A percentile compares a stretch with the other conserved stretches of the same genome.
phyloP scores from a whole-genome alignment of 2,113 vertebrate species.

The Blennius ocellaris region DNA sequence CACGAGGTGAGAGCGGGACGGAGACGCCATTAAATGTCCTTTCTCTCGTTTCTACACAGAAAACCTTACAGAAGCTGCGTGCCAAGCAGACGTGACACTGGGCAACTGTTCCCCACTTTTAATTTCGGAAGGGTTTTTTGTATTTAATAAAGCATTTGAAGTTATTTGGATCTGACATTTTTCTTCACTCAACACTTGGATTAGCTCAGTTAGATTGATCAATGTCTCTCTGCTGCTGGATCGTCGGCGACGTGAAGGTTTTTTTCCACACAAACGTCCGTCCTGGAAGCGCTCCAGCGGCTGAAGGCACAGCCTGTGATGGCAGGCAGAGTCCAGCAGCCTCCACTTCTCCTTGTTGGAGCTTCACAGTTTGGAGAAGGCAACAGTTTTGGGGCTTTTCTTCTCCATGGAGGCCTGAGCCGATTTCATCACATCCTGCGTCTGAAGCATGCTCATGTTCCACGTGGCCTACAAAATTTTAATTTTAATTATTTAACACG shows the following conservation, averaged over 20 bases:
- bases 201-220: background rate
- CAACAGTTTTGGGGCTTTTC: slow-evolving; percentile 79
- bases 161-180: slow-evolving; percentile 11
- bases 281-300: no score
- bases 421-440: slow-evolving; percentile 86
- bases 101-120: background rate
- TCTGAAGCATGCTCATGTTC: slow-evolving; percentile 97
- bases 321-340: no score
- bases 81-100: slow-evolving; percentile 75
- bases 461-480: slow-evolving; percentile 88
- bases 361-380: slow-evolving; percentile 86
- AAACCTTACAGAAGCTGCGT: slow-evolving; percentile 89
- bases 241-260: no score
- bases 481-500: no score
- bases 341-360: background rate
- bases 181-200: background rate
- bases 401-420: slow-evolving; percentile 89
- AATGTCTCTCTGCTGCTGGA: no score
- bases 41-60: slow-evolving; percentile 78
- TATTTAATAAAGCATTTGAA: slow-evolving; percentile 66
- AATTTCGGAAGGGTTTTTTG: background rate
- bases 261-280: no score
- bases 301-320: no score
- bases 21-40: background rate
- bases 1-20: no score